These are phyloP conservation scores for Saccostrea echinata DNA, from an alignment of 1,140 invertebrate genomes.

Conservation along the genomic window DNA sequence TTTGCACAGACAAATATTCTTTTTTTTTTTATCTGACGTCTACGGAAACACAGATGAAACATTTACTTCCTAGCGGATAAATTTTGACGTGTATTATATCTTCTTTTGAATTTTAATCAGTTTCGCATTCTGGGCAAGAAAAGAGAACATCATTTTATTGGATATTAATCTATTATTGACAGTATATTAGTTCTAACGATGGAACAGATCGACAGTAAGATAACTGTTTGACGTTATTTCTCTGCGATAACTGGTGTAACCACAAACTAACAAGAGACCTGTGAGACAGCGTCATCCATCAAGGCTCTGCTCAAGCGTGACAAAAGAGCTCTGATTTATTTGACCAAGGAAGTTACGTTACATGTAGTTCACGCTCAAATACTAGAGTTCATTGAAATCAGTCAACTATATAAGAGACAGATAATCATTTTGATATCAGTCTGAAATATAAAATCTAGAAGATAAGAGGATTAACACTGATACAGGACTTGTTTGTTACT, in stretches of 20 bases:
- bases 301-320: not conserved
- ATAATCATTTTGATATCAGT: not conserved
- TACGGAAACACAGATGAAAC: not conserved
- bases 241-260: not conserved
- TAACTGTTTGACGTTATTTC: not conserved
- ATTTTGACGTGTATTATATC: not conserved
- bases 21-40: not conserved
- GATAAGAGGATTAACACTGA: not conserved
- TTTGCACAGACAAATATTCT: not conserved
- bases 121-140: not conserved
- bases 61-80: not conserved
- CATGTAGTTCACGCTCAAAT: not conserved
- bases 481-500: not conserved
- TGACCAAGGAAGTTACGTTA: not conserved
- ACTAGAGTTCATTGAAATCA: not conserved
- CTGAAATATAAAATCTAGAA: not conserved
- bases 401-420: not conserved
- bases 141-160: not conserved
- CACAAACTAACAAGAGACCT: not conserved
- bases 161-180: not conserved
- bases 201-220: not conserved
- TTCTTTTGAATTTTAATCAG: conserved; percentile 15
- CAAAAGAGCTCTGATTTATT: not conserved
- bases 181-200: not conserved
- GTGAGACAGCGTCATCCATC: not conserved